Base-by-base conservation (phyloP, 2,888 invertebrate genomes). In the Drosophila multiciliata region DNA sequence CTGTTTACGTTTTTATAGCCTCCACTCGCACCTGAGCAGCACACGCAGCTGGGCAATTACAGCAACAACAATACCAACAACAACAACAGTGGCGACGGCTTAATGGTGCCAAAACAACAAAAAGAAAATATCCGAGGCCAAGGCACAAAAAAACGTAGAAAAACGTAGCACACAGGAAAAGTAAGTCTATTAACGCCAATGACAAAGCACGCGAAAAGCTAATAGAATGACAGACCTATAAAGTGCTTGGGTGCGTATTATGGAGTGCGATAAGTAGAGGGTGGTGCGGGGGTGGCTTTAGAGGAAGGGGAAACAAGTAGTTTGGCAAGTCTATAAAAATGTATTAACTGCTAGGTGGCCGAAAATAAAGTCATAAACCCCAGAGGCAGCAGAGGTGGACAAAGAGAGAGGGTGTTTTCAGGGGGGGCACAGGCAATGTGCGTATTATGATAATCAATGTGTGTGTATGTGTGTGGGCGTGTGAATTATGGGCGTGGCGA, bases 401-500 rank as follows among this genome's bases (percentile, higher is more conserved):
- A 6, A 3, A 15, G 38, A 38, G 40, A 38, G n/a, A 12, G n/a
- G 29, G 55, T 3, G 48, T 9, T 29, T 29, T n/a, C 0, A 67
- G 61, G 2, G 9, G 29, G 0, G 6, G 3, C 26, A 8, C 54
- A 58, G 69, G 61, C 67, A 87, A 80, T 82, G 82, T 79, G 79
- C 87, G 89, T 90, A 90, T 89, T 87, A 87, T 87, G 90, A 90
- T 90, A 90, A 87, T 90, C 86, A 90, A 90, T 90, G 78, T 75
- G 73, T 71, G 64, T 74, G 64, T 71, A 59, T 87, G 73, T 80
- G 73, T 72, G 64, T 86, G 57, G 73, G 81, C 86, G 85, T 89
- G 88, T 71, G 73, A 87, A 75, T 60, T 82, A 74, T 73, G 78
- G 88, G 73, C 48, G 77, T 62, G 73, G 15, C 59, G 74, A 73